Evolutionary conservation across 2,113 vertebrate species (phyloP).

Genomic region (Tylochromis polylepis): DNA sequence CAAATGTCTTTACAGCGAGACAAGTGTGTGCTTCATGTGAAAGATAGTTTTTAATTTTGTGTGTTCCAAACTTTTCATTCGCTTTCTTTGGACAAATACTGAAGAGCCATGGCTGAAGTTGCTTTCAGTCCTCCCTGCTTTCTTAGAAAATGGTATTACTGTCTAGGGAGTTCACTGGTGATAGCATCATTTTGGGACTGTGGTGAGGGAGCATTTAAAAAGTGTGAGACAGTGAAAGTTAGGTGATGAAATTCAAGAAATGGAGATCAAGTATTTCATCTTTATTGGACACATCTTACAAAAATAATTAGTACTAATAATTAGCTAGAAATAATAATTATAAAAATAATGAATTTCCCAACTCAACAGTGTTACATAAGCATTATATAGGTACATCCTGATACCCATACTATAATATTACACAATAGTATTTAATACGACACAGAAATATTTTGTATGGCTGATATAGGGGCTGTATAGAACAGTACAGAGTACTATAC

Average conservation of each 20-base stretch:
- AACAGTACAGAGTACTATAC: not conserved
- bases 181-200: not conserved
- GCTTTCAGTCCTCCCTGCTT: not conserved
- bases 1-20: constrained; percentile 32
- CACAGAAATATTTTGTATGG: not conserved
- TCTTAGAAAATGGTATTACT: not conserved
- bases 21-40: not conserved
- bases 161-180: not conserved
- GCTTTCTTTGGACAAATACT: not conserved
- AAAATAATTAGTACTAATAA: not conserved
- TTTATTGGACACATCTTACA: not conserved
- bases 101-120: not conserved
- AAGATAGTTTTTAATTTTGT: constrained; percentile 26
- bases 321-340: not conserved
- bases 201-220: not conserved
- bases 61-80: constrained; percentile 1
- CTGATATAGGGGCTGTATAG: not conserved
- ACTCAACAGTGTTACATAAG: not conserved
- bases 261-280: not conserved
- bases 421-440: not conserved
- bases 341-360: not conserved
- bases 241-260: not conserved
- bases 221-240: not conserved
- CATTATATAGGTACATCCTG: not conserved
- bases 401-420: not conserved